These are phyloP conservation scores for Unio pictorum DNA, from an alignment of 2,888 invertebrate species.

Conservation along the genomic window DNA sequence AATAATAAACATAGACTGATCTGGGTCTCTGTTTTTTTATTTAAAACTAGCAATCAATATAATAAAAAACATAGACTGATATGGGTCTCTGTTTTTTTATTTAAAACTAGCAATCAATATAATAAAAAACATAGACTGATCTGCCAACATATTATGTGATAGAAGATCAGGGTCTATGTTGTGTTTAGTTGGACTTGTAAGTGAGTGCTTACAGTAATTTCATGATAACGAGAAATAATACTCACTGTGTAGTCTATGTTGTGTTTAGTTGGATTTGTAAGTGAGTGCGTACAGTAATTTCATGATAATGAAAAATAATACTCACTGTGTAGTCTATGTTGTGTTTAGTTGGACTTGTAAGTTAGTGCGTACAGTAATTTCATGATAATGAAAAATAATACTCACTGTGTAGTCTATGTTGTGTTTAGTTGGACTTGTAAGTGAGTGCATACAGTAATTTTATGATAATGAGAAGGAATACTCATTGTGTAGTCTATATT, in stretches of 20 bases:
- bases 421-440: not conserved
- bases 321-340: slow-evolving; percentile 38
- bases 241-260: slow-evolving; percentile 38
- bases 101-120: no score
- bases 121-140: no score
- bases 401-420: slow-evolving; percentile 38
- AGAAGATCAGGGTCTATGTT: not conserved
- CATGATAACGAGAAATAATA: not conserved
- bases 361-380: not conserved
- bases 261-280: not conserved
- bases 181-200: not conserved
- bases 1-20: no score
- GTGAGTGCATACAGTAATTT: not conserved
- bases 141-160: not conserved
- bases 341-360: not conserved
- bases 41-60: no score
- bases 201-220: not conserved
- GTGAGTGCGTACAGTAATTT: not conserved
- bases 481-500: slow-evolving; percentile 38
- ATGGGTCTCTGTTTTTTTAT: no score
- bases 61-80: no score
- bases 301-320: not conserved
- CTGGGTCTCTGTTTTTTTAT: no score
- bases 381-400: not conserved
- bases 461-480: not conserved